A percentile compares a stretch with the other conserved stretches of the same genome.
These are phyloP conservation scores for Pseudomugil tenellus DNA, from an alignment of 2,797 vertebrate species.

Conservation along the genomic window DNA sequence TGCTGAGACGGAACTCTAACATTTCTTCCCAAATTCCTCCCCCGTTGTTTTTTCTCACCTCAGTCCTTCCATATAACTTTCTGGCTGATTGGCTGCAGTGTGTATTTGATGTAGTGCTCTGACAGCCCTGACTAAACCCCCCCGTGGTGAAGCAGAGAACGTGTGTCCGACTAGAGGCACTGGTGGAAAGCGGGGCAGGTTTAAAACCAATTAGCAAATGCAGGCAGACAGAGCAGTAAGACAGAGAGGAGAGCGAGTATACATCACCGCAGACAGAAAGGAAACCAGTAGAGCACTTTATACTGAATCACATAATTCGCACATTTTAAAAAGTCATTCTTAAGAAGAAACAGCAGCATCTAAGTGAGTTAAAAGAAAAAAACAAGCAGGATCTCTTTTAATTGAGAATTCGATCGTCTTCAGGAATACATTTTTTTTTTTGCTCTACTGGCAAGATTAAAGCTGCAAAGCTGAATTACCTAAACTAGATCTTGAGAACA, in stretches of 20 bases:
- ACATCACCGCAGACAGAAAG: conserved; percentile 6
- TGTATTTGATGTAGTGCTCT: conserved; percentile 44
- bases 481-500: not conserved
- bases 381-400: not conserved
- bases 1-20: conserved; percentile 29
- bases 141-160: conserved; percentile 33
- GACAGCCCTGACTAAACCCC: conserved; percentile 53
- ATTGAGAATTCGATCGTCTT: not conserved
- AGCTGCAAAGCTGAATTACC: not conserved
- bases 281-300: conserved; percentile 15
- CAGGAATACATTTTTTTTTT: conserved; percentile 6
- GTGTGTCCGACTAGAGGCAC: conserved; percentile 17
- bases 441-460: not conserved
- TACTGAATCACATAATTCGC: conserved; percentile 30
- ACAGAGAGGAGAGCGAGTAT: conserved; percentile 18
- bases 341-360: conserved; percentile 30
- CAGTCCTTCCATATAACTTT: conserved; percentile 46
- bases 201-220: conserved; percentile 57
- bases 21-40: conserved; percentile 28
- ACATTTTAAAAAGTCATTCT: conserved; percentile 39
- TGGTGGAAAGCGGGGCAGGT: conserved; percentile 46
- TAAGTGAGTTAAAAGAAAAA: conserved; percentile 25
- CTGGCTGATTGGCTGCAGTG: conserved; percentile 50
- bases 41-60: conserved; percentile 18
- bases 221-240: conserved; percentile 32